A percentile compares a stretch with the other conserved stretches of the same genome.
Evolutionary conservation across 37 sponge, comb jelly and placozoan genomes (phyloP).

Genomic region (Oopsacas minuta): DNA sequence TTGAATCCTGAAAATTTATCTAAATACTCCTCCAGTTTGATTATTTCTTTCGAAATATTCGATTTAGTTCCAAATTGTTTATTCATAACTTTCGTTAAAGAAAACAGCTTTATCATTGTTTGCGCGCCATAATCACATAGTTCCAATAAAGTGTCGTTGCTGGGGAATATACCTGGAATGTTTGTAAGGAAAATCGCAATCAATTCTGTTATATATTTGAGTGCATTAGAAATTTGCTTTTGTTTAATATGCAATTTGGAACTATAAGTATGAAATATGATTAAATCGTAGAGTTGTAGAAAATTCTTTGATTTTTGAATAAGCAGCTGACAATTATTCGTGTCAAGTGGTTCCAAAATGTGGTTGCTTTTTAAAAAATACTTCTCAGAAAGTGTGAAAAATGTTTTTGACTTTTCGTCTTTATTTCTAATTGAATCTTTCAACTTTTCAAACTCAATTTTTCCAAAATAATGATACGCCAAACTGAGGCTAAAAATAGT

Average conservation of each 20-base stretch:
- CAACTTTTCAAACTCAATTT: neutral
- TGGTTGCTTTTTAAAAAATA: conserved; percentile 7
- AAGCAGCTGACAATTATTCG: neutral
- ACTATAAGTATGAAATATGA: neutral
- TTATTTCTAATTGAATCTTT: neutral
- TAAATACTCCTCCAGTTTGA: neutral
- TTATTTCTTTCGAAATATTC: neutral
- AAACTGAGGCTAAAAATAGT: neutral
- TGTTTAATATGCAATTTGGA: neutral
- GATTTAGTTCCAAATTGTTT: neutral
- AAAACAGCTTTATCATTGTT: neutral
- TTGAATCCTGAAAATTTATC: neutral
- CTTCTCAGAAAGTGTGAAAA: neutral
- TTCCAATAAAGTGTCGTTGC: neutral
- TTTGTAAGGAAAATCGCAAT: neutral
- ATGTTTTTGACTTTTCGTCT: neutral
- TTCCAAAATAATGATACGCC: conserved; percentile 6
- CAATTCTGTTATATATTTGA: neutral
- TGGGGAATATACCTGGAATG: neutral
- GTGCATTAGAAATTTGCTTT: neutral
- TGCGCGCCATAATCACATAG: neutral
- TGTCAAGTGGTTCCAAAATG: neutral
- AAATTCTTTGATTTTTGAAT: neutral
- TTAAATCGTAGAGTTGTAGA: neutral
- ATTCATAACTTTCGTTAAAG: neutral